A percentile compares a stretch with the other conserved stretches of the same genome.
These are phyloP conservation scores for Actenoides hombroni DNA, from an alignment of 2,113 vertebrate genomes.

Conservation along the genomic window DNA sequence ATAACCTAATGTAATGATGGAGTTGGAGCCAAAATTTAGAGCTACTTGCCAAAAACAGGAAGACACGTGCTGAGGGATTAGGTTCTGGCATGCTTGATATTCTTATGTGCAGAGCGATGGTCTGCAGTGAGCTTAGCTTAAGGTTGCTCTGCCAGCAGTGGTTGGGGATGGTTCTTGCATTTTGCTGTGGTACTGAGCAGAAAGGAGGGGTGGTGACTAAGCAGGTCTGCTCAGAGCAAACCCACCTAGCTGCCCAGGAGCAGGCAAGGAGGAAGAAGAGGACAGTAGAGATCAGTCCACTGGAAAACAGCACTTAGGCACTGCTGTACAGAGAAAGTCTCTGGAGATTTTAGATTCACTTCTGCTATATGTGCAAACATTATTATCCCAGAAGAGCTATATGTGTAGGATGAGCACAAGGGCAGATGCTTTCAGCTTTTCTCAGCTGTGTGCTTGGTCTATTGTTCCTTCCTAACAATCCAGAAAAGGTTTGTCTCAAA, in stretches of 20 bases:
- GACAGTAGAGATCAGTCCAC: not conserved
- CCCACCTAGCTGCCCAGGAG: not conserved
- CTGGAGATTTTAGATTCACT: not conserved
- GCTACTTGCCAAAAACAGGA: not conserved
- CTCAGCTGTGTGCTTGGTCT: not conserved
- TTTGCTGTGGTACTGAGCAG: not conserved
- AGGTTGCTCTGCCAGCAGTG: not conserved
- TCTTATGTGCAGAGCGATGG: not conserved
- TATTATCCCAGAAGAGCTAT: not conserved
- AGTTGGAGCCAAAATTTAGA: not conserved
- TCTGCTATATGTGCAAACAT: not conserved
- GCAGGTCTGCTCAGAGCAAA: not conserved
- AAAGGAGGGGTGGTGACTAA: not conserved
- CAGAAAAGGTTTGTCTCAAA: not conserved
- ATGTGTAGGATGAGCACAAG: not conserved
- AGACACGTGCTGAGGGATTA: not conserved
- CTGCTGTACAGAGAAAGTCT: not conserved
- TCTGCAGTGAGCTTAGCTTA: not conserved
- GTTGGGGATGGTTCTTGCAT: not conserved
- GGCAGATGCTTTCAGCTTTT: not conserved
- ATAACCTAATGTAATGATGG: not conserved
- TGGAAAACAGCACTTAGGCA: not conserved
- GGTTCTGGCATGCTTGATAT: not conserved
- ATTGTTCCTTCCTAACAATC: not conserved
- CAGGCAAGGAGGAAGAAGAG: accelerated